Base-by-base conservation (phyloP, 2,113 vertebrate genomes). In the Gallinago jamesoni region DNA sequence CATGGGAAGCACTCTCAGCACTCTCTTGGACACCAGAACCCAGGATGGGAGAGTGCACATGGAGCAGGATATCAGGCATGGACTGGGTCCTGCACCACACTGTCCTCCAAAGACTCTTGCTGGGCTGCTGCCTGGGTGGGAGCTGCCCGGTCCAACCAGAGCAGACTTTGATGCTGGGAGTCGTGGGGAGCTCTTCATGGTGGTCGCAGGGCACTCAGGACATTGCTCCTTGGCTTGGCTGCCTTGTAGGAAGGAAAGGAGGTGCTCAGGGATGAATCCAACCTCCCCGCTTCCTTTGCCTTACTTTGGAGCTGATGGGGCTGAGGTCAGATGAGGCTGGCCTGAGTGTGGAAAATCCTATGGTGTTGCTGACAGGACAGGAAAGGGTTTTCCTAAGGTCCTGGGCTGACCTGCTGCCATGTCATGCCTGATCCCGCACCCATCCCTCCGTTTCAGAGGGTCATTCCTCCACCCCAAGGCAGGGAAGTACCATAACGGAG, bases 181-280 rank as follows among this genome's bases (percentile, higher is more conserved):
- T 57, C 21, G 2, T 1, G 9, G 24, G 48, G 17, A 23, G 9
- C 28, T 80, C 28, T 52, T 20, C 3, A 0, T 25, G 33, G n/a
- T 4, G 14, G 2, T 47, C 2, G 0, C 25, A 17, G 48, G 28
- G 28, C 5, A 1, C n/a, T 69, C 8, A 3, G 48, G 39, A 39
- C 21, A 14, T 55, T 66, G 57, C 50, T 89, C 18, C 28, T 95
- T 3, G 2, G 39, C n/a, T 77, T 66, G 39, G 16, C 22, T 75
- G 55, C 17, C 64, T 52, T 70, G 47, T 68, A 20, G 41, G 60
- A 87, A 25, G 64, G 55, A 47, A 86, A 22, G 83, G 85, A 82
- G 35, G 23, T 39, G 47, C 12, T 22, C 25, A 37, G 2, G 10
- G 37, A 60, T 1, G 3, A 59, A 70, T 41, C 37, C 13, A 33